These are phyloP conservation scores for Dryoscopus gambensis DNA, from an alignment of 2,113 vertebrate species.

Conservation along the genomic window DNA sequence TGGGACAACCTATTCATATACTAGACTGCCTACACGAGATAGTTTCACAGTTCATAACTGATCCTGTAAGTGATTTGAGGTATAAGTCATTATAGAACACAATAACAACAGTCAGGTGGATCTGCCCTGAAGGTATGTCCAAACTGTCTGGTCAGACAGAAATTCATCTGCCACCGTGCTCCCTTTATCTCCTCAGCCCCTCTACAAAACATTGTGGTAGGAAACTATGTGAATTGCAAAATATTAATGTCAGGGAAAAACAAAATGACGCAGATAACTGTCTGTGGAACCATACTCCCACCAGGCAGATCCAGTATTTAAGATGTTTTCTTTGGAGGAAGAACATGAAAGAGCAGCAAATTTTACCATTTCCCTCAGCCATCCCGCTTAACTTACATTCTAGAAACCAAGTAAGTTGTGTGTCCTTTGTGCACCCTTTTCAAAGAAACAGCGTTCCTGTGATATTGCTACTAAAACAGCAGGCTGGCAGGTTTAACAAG, in stretches of 20 bases:
- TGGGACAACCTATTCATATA: neutral
- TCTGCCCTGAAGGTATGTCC: neutral
- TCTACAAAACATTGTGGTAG: slow-evolving; percentile 8
- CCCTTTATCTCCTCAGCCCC: neutral
- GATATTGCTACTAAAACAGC: slow-evolving; percentile 43
- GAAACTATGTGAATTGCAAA: slow-evolving; percentile 52
- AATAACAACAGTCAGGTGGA: neutral
- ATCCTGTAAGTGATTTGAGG: neutral
- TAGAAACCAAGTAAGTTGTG: slow-evolving; percentile 5
- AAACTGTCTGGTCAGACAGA: neutral
- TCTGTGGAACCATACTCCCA: neutral
- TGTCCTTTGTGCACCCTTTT: slow-evolving; percentile 33
- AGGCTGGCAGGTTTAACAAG: slow-evolving; percentile 54
- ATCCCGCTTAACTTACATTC: neutral
- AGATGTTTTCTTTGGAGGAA: slow-evolving; percentile 22
- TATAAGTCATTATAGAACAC: neutral
- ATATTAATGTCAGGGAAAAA: slow-evolving; percentile 17
- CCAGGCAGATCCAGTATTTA: neutral
- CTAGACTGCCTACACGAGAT: neutral
- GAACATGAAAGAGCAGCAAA: neutral
- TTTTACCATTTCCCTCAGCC: neutral
- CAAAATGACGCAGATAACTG: slow-evolving; percentile 17
- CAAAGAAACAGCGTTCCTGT: slow-evolving; percentile 33
- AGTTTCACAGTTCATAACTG: neutral
- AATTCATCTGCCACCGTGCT: neutral